Evolutionary conservation across 1,140 invertebrate species (phyloP).

Genomic region (Heliconius melpomene): DNA sequence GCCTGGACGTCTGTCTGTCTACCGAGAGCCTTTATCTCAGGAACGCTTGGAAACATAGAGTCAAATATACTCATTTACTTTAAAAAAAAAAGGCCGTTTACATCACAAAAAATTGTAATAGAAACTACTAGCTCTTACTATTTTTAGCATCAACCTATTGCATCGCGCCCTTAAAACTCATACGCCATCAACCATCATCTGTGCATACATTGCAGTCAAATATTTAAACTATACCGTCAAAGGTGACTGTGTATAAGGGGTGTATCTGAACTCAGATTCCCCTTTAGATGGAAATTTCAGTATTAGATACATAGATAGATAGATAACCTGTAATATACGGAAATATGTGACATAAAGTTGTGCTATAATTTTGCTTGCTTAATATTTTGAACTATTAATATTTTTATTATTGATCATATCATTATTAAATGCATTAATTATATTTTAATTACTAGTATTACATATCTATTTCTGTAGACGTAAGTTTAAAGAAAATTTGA

Average conservation of each 20-base stretch:
- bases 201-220: conserved; percentile 37
- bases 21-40: no score
- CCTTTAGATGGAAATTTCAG: conserved; percentile 29
- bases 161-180: background rate
- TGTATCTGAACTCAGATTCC: conserved; percentile 17
- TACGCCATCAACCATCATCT: conserved; percentile 11
- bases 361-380: no score
- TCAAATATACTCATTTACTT: no score
- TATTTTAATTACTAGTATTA: no score
- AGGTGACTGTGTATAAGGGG: conserved; percentile 39
- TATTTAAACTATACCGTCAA: conserved; percentile 43
- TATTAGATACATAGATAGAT: background rate
- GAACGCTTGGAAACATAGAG: no score
- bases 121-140: background rate
- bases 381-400: no score
- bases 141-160: background rate
- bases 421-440: no score
- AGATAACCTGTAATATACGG: background rate
- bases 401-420: no score
- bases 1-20: no score
- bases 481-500: no score
- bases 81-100: no score
- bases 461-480: no score
- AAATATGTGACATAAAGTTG: background rate
- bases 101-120: background rate